Conservation (phyloP, 64 coral and sea anemone species). For the Montipora efflorescens region DNA sequence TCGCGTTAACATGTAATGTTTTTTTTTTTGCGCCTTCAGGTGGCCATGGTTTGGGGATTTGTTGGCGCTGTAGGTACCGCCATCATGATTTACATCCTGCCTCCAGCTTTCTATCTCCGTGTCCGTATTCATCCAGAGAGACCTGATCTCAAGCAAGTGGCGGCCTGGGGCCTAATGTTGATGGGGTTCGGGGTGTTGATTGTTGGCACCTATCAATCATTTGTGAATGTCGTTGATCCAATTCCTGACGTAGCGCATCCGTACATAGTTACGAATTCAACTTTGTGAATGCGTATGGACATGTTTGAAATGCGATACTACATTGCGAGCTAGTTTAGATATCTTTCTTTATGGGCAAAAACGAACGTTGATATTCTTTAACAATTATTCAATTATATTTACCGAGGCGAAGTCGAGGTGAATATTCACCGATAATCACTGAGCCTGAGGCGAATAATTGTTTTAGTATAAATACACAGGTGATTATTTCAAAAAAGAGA, state of each 20-base stretch:
- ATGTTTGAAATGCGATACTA: not conserved
- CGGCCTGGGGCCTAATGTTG: constrained; percentile 90
- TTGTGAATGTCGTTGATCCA: constrained; percentile 78
- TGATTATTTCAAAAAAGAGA: too few species aligned
- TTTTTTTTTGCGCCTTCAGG: constrained; percentile 34
- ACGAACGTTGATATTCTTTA: too few species aligned
- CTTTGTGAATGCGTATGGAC: not conserved
- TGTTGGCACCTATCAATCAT: constrained; percentile 91
- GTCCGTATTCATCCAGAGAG: constrained; percentile 78
- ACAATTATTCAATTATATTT: too few species aligned
- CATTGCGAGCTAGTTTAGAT: not conserved
- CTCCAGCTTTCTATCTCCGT: constrained; percentile 88
- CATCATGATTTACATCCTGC: constrained; percentile 84
- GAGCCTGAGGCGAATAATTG: too few species aligned
- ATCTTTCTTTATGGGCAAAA: not conserved
- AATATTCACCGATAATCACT: too few species aligned
- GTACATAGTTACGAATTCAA: not conserved
- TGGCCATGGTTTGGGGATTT: constrained; percentile 97
- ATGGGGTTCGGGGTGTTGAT: constrained; percentile 64
- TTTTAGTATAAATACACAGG: too few species aligned
- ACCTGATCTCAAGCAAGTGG: constrained; percentile 86
- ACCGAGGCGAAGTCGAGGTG: too few species aligned
- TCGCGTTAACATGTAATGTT: too few species aligned
- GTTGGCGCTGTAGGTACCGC: constrained; percentile 84
- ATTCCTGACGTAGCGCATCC: constrained; percentile 42